These are phyloP conservation scores for Pardosa pseudoannulata DNA, from an alignment of 2,888 invertebrate species.

Conservation along the genomic window DNA sequence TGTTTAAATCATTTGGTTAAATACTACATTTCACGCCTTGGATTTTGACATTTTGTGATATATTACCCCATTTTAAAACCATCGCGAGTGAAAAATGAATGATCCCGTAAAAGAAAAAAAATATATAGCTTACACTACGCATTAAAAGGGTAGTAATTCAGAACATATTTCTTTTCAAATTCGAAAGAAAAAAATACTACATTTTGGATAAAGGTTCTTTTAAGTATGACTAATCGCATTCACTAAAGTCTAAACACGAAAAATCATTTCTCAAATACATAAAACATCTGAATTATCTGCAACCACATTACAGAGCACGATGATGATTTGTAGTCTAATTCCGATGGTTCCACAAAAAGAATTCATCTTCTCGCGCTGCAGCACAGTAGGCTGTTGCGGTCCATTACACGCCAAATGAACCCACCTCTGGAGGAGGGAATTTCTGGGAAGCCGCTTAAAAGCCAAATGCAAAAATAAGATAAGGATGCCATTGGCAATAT, in stretches of 20 bases:
- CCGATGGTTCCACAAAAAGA: background rate
- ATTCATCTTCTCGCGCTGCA: background rate
- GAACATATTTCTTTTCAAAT: too few relatives aligned
- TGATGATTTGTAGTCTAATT: conserved; percentile 5
- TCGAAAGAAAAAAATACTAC: too few relatives aligned
- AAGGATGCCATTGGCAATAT: background rate
- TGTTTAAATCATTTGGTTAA: too few relatives aligned
- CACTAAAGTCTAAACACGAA: background rate
- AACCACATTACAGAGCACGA: background rate
- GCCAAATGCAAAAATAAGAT: conserved; percentile 1
- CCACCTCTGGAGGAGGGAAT: background rate
- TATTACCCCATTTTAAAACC: too few relatives aligned
- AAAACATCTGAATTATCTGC: conserved; percentile 2
- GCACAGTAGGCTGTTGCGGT: background rate
- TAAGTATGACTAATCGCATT: background rate
- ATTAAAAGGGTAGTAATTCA: too few relatives aligned
- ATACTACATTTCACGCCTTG: too few relatives aligned
- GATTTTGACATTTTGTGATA: too few relatives aligned
- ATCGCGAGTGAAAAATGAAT: too few relatives aligned
- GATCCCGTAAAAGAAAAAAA: too few relatives aligned
- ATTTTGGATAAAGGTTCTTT: background rate
- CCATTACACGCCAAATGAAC: background rate
- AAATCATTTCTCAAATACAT: background rate
- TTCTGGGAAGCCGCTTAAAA: background rate
- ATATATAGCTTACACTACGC: too few relatives aligned